A percentile compares a stretch with the other conserved stretches of the same genome.
phyloP scores from a whole-genome alignment of 2,113 vertebrate species.

The Pao palembangensis region DNA sequence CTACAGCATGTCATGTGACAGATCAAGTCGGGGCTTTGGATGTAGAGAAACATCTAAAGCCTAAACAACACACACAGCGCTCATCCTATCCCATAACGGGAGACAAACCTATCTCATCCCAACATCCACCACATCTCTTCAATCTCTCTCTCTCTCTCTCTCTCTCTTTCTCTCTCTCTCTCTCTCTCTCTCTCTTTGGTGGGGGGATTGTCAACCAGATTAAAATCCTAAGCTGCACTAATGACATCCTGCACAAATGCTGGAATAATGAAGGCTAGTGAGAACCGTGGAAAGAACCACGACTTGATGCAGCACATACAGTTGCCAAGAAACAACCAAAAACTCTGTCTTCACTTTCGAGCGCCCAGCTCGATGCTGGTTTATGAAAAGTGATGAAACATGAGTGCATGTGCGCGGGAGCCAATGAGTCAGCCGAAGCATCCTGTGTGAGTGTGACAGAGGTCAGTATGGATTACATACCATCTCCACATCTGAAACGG shows the following conservation, averaged over 20 bases:
- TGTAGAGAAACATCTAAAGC: constrained; percentile 43
- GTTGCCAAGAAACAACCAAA: constrained; percentile 18
- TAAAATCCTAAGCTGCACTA: constrained; percentile 81
- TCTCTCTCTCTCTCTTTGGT: constrained; percentile 24
- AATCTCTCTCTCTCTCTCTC: constrained; percentile 26
- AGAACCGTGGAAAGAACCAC: constrained; percentile 14
- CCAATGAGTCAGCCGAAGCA: constrained; percentile 7
- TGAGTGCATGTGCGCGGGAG: constrained; percentile 3
- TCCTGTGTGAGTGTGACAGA: constrained; percentile 1
- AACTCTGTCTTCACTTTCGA: not conserved
- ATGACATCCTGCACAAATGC: constrained; percentile 78
- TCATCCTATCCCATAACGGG: constrained; percentile 56
- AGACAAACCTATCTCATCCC: constrained; percentile 53
- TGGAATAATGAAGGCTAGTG: constrained; percentile 69
- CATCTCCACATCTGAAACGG: constrained; percentile 83
- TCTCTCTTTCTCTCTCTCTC: constrained; percentile 10
- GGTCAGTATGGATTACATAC: constrained; percentile 56
- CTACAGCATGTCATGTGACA: constrained; percentile 50
- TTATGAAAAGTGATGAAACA: not conserved
- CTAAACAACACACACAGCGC: constrained; percentile 48
- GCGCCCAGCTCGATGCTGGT: too few relatives aligned
- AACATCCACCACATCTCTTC: constrained; percentile 53
- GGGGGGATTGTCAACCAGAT: constrained; percentile 77
- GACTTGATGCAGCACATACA: constrained; percentile 45
- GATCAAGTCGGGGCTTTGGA: constrained; percentile 50